Evolutionary conservation across 2,888 invertebrate species (phyloP).

Genomic region (Tetranychus piercei): DNA sequence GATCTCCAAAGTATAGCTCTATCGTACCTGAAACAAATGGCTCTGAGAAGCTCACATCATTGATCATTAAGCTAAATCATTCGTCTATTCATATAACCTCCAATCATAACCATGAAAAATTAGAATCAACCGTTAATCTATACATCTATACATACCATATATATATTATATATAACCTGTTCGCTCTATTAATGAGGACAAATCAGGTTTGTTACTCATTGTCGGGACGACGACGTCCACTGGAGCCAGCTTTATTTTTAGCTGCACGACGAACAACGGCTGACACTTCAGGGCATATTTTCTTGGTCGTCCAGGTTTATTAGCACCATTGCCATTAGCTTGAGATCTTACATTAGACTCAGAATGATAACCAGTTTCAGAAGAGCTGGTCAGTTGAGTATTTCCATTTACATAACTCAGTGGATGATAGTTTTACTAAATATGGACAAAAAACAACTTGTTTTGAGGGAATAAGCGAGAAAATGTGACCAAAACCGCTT

Average conservation of each 20-base stretch:
- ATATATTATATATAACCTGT: too few species aligned
- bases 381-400: conserved; percentile 13
- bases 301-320: conserved; percentile 14
- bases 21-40: not conserved
- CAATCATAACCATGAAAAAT: too few species aligned
- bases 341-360: conserved; percentile 10
- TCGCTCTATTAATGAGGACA: too few species aligned
- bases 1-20: conserved; percentile 7
- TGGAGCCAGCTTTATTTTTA: not conserved
- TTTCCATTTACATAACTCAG: too few species aligned
- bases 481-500: too few species aligned
- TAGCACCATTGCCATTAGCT: conserved; percentile 1
- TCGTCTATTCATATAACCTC: too few species aligned
- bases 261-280: conserved; percentile 14
- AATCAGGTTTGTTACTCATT: too few species aligned
- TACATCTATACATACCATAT: too few species aligned
- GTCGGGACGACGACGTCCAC: conserved; percentile 25
- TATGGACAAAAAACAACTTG: too few species aligned
- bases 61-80: not conserved
- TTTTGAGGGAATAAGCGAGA: too few species aligned
- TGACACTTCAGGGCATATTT: conserved; percentile 15
- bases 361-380: conserved; percentile 11
- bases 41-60: not conserved
- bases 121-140: too few species aligned
- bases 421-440: too few species aligned